Base-by-base conservation (phyloP, 1,140 invertebrate species). In the Drosophila mayri region DNA sequence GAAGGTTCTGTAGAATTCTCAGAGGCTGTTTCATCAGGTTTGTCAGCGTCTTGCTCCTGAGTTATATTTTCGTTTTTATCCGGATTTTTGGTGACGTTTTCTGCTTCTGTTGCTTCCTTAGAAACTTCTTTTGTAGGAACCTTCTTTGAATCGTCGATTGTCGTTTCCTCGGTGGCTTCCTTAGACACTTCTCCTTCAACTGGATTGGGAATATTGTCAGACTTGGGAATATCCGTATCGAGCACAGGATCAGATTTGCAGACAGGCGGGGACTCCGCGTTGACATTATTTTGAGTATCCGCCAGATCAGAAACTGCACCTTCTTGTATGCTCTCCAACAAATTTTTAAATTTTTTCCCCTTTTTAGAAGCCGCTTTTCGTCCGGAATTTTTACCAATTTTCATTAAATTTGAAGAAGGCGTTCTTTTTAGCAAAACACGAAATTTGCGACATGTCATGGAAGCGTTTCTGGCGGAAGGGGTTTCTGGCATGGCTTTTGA, bases 401-500 rank as follows among this genome's bases (percentile, higher is more conserved):
- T 49, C 18, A 22, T 41, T 22, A 20, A 46, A 18, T 22, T 62
- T 7, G 44, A 28, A 11, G 20, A 55, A 5, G 73, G 49, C 41
- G 60, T 61, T 60, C 55, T 70, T 9, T 76, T 84, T 6, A 83
- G 1, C 14, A 84, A 16, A 25, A 83, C 58, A 3, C 81, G 57
- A 12, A 83, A 38, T n/a, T 79, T 70, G 11, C 81, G 81, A n/a
- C 60, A 71, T 4, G 64, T 50, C 18, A 18, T 1, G 37, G 25
- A 30, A 41, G 49, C 37, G 12, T n/a, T n/a, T n/a, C n/a, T n/a
- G n/a, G n/a, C n/a, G n/a, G n/a, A n/a, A n/a, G 67, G 49, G 6
- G 54, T 47, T 12, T 40, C 37, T 25, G 32, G 37, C 11, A 14
- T 25, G 28, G 10, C 37, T n/a, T 38, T 28, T 14, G 32, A 28